A percentile compares a stretch with the other conserved stretches of the same genome.
Evolutionary conservation across 2,113 vertebrate species (phyloP).

Genomic region (Takifugu bimaculatus): DNA sequence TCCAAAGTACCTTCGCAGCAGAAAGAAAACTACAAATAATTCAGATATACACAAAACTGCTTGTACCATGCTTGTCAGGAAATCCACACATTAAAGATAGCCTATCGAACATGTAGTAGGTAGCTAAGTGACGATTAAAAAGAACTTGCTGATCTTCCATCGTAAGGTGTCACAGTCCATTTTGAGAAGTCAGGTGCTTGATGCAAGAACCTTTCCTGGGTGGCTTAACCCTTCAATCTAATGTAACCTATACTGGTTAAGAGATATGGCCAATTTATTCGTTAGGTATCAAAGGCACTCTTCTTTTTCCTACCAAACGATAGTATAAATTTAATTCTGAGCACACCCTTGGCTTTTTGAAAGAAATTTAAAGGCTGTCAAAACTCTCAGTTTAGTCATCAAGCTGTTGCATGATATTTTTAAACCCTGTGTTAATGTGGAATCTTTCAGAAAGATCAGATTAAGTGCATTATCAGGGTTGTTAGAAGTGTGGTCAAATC

Average conservation of each 20-base stretch:
- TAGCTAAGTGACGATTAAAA: constrained; percentile 87
- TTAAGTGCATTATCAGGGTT: constrained; percentile 85
- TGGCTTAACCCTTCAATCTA: constrained; percentile 64
- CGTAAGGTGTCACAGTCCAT: constrained; percentile 78
- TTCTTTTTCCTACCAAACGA: constrained; percentile 82
- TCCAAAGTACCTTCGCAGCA: constrained; percentile 67
- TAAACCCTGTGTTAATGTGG: constrained; percentile 84
- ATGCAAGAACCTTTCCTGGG: constrained; percentile 77
- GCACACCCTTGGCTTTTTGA: constrained; percentile 74
- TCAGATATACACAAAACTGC: constrained; percentile 74
- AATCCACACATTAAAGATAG: constrained; percentile 73
- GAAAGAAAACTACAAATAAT: constrained; percentile 71
- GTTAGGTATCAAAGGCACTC: constrained; percentile 97
- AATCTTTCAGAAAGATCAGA: constrained; percentile 81
- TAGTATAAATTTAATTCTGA: constrained; percentile 82
- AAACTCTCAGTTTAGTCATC: constrained; percentile 72
- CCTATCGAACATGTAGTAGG: constrained; percentile 76
- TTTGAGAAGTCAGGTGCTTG: constrained; percentile 76
- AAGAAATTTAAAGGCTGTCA: constrained; percentile 83
- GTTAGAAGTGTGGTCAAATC: constrained; percentile 83
- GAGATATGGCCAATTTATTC: constrained; percentile 84
- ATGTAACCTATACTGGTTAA: constrained; percentile 84
- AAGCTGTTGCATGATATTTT: constrained; percentile 70
- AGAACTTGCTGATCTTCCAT: constrained; percentile 79
- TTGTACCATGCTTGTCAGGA: constrained; percentile 82